A percentile compares a stretch with the other conserved stretches of the same genome.
These are phyloP conservation scores for Myanophis thanlyinensis DNA, from an alignment of 2,113 vertebrate species.

Conservation along the genomic window DNA sequence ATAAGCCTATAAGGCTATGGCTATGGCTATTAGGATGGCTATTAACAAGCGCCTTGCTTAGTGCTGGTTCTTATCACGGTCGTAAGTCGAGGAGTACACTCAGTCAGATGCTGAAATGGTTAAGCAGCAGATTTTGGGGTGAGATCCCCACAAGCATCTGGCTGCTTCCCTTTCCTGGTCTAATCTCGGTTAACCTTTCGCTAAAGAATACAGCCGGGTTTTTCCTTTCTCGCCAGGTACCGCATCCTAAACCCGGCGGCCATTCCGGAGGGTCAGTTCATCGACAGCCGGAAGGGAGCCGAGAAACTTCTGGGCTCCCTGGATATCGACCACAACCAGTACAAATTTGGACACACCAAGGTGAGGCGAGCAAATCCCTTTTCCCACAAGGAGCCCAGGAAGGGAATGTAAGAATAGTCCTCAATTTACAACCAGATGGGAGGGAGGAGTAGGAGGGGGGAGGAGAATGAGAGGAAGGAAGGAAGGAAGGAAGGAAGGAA, in stretches of 20 bases:
- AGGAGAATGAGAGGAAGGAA: too few relatives aligned
- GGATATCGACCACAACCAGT: slow-evolving; percentile 83
- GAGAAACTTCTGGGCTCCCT: slow-evolving; percentile 79
- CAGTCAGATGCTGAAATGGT: not conserved
- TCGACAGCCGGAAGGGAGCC: slow-evolving; percentile 86
- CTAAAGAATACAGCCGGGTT: not conserved
- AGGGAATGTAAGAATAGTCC: not conserved
- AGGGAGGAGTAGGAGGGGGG: too few relatives aligned
- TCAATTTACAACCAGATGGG: not conserved
- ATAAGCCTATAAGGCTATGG: too few relatives aligned
- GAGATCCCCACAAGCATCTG: too few relatives aligned
- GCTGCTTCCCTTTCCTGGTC: not conserved
- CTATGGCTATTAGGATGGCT: too few relatives aligned
- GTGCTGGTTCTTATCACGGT: too few relatives aligned
- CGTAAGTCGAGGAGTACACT: not conserved
- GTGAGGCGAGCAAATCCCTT: slow-evolving; percentile 45
- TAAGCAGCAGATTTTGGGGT: not conserved
- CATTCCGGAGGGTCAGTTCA: slow-evolving; percentile 82
- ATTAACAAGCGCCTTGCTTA: too few relatives aligned
- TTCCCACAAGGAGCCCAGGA: not conserved
- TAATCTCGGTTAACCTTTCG: not conserved
- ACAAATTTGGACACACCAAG: slow-evolving; percentile 87
- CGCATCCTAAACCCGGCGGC: slow-evolving; percentile 64
- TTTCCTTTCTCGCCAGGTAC: slow-evolving; percentile 31
- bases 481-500: too few relatives aligned